phyloP scores from a whole-genome alignment of 2,113 vertebrate species.

The Atlantisia rogersi region DNA sequence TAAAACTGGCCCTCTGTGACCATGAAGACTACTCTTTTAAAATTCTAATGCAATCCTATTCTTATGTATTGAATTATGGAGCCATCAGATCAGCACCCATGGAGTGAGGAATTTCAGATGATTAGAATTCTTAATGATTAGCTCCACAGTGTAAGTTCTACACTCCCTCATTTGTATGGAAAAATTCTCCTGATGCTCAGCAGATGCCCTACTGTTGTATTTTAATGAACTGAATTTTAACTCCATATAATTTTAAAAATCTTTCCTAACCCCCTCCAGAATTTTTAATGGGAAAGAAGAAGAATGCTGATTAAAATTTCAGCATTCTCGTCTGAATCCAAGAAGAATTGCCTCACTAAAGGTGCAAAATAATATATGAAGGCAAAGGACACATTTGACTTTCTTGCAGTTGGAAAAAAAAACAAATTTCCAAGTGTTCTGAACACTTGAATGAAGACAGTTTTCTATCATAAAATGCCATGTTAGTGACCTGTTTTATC shows the following conservation, averaged over 20 bases:
- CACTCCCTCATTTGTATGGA: slow-evolving; percentile 43
- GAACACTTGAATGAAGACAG: neutral
- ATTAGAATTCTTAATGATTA: slow-evolving; percentile 62
- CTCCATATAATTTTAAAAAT: neutral
- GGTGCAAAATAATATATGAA: neutral
- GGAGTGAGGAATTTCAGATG: slow-evolving; percentile 31
- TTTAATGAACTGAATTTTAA: slow-evolving; percentile 53
- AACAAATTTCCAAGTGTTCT: neutral
- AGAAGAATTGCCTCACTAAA: neutral
- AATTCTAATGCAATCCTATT: slow-evolving; percentile 34
- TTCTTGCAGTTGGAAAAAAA: neutral
- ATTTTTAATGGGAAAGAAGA: neutral
- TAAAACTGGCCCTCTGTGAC: slow-evolving; percentile 22
- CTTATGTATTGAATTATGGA: slow-evolving; percentile 37
- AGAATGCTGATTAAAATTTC: neutral
- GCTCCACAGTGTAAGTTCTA: neutral
- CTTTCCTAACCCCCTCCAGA: neutral
- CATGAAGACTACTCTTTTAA: neutral
- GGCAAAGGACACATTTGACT: neutral
- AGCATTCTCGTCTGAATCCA: neutral
- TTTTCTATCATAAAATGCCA: neutral
- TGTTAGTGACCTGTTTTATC: neutral
- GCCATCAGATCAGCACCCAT: slow-evolving; percentile 22
- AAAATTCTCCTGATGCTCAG: slow-evolving; percentile 37
- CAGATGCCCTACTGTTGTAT: slow-evolving; percentile 15